Percentiles rank a stretch among this genome's conserved stretches.
Evolutionary conservation across 2,113 vertebrate species (phyloP).

Genomic region (Ceyx melanurus): DNA sequence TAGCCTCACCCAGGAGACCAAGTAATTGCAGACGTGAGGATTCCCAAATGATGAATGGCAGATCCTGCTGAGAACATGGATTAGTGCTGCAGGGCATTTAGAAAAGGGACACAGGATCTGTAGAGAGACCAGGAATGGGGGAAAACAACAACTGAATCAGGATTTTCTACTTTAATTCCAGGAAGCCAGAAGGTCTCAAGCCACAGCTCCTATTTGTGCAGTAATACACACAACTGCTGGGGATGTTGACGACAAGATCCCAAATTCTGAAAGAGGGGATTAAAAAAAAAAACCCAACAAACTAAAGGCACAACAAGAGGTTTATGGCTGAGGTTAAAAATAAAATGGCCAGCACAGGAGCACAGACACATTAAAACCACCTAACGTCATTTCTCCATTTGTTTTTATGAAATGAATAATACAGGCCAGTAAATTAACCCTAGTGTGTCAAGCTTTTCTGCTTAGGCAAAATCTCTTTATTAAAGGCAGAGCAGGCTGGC

Average conservation of each 20-base stretch:
- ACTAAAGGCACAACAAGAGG: not conserved
- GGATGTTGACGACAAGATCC: not conserved
- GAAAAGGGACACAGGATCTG: not conserved
- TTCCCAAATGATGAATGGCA: conserved; percentile 40
- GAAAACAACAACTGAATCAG: not conserved
- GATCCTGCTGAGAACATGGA: conserved; percentile 30
- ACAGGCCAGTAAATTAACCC: conserved; percentile 30
- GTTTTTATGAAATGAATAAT: conserved; percentile 28
- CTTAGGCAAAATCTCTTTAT: not conserved
- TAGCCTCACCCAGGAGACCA: conserved; percentile 2
- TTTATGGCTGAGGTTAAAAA: conserved; percentile 45
- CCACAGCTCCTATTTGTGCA: not conserved
- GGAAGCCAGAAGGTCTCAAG: conserved; percentile 25
- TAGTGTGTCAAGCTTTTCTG: not conserved
- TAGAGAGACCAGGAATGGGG: not conserved
- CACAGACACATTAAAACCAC: not conserved
- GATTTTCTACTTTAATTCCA: conserved; percentile 26
- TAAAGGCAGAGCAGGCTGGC: not conserved
- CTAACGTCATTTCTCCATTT: not conserved
- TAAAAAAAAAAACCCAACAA: not conserved
- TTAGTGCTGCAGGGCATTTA: conserved; percentile 44
- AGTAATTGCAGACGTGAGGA: not conserved
- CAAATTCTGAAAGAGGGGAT: conserved; percentile 20
- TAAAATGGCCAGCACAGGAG: not conserved
- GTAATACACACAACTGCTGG: not conserved